phyloP scores from a whole-genome alignment of 2,888 invertebrate species.

The Rhodophaea formosa region DNA sequence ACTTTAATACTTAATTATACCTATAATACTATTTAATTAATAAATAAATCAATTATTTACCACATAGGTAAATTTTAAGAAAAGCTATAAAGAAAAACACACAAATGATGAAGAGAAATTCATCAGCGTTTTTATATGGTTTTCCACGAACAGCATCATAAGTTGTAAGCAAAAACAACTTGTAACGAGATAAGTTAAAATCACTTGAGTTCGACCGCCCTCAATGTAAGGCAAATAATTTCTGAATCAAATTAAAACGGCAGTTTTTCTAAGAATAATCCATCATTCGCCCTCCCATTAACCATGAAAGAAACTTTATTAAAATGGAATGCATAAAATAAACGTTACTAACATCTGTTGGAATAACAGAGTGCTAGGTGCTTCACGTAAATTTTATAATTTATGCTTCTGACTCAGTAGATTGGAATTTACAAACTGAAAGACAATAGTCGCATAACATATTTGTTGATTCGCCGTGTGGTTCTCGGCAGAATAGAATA shows the following conservation, averaged over 20 bases:
- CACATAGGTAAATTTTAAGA: too few species aligned
- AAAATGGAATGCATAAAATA: conserved; percentile 3
- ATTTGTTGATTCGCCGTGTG: too few species aligned
- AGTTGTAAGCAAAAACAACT: too few species aligned
- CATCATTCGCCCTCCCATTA: not conserved
- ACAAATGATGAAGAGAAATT: too few species aligned
- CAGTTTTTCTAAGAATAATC: not conserved
- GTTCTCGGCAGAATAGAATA: too few species aligned
- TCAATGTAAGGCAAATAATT: not conserved
- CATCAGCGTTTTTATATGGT: too few species aligned
- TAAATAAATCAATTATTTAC: too few species aligned
- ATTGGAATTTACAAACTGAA: not conserved
- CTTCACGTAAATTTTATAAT: not conserved
- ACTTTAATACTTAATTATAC: too few species aligned
- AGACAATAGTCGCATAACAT: too few species aligned
- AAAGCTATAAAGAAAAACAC: too few species aligned
- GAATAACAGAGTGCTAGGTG: not conserved
- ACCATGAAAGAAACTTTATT: not conserved
- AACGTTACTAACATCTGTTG: not conserved
- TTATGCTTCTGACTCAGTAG: not conserved
- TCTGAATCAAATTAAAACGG: not conserved
- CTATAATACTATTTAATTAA: too few species aligned
- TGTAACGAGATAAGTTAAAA: too few species aligned
- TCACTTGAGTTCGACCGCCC: not conserved
- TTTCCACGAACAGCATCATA: not conserved